phyloP scores from a whole-genome alignment of 2,888 invertebrate species.

The Agrochola litura region DNA sequence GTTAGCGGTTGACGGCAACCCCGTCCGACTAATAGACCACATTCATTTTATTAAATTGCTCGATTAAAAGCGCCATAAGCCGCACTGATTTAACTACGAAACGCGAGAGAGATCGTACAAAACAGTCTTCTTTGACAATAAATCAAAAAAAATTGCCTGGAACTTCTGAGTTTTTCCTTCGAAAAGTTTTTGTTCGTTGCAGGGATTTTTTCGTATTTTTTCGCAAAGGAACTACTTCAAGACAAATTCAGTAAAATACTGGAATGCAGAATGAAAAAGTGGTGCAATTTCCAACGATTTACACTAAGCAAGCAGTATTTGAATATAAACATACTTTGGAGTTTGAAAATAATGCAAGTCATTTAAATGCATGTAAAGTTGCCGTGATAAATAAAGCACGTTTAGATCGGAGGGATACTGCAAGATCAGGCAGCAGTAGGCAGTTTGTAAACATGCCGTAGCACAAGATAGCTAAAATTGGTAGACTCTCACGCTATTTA shows the following conservation, averaged over 20 bases:
- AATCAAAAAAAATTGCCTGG: conserved; percentile 53
- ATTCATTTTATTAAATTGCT: conserved; percentile 83
- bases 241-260: conserved; percentile 29
- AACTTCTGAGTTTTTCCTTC: conserved; percentile 44
- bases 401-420: not conserved
- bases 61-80: conserved; percentile 82
- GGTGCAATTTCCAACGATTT: not conserved
- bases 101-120: conserved; percentile 55
- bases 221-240: conserved; percentile 31
- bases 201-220: conserved; percentile 31
- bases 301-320: not conserved
- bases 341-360: conserved; percentile 28
- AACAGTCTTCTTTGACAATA: conserved; percentile 60
- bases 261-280: conserved; percentile 14
- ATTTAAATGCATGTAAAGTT: conserved; percentile 27
- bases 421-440: not conserved
- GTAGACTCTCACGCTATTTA: conserved; percentile 3
- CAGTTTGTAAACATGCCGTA: conserved; percentile 12
- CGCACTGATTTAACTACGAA: conserved; percentile 72
- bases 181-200: conserved; percentile 42
- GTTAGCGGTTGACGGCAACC: conserved; percentile 61
- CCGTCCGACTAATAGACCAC: conserved; percentile 73
- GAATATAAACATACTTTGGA: conserved; percentile 1
- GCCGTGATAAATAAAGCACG: conserved; percentile 7
- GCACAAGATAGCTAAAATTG: conserved; percentile 3